Conservation (phyloP, 2,113 vertebrate genomes). For the Strix aluco region DNA sequence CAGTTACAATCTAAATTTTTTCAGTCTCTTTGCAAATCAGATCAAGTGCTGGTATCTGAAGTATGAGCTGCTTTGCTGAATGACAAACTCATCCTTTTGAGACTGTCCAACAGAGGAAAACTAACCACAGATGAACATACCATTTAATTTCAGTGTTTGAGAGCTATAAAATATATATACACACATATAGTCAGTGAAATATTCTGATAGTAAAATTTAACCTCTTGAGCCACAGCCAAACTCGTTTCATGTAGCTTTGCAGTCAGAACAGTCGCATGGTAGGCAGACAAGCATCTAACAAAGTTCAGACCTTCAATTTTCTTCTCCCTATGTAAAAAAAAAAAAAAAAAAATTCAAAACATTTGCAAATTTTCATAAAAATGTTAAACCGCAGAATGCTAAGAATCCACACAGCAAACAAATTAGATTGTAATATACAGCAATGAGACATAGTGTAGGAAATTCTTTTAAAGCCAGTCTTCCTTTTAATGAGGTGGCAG, state of each 20-base stretch:
- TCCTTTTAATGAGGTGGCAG: accelerated
- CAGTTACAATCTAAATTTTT: neutral
- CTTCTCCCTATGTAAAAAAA: slow-evolving; percentile 86
- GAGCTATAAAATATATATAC: neutral
- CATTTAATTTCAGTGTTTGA: neutral
- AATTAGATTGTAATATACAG: neutral
- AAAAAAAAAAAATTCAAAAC: neutral
- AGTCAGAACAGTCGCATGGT: slow-evolving; percentile 82
- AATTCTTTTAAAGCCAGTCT: neutral
- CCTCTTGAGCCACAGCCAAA: slow-evolving; percentile 89
- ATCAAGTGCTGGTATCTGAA: neutral
- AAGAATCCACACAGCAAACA: neutral
- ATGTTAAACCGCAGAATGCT: accelerated
- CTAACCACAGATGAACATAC: neutral
- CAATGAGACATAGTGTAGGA: accelerated
- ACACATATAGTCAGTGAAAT: neutral
- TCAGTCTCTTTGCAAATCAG: neutral
- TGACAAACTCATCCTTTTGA: neutral
- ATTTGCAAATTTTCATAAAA: neutral
- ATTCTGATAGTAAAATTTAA: slow-evolving; percentile 54
- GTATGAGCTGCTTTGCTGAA: neutral
- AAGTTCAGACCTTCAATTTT: slow-evolving; percentile 91
- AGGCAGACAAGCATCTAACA: slow-evolving; percentile 85
- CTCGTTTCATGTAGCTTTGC: slow-evolving; percentile 88
- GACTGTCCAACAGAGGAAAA: neutral